phyloP scores from a whole-genome alignment of 2,797 vertebrate genomes.

The Toxotes lorentzi region DNA sequence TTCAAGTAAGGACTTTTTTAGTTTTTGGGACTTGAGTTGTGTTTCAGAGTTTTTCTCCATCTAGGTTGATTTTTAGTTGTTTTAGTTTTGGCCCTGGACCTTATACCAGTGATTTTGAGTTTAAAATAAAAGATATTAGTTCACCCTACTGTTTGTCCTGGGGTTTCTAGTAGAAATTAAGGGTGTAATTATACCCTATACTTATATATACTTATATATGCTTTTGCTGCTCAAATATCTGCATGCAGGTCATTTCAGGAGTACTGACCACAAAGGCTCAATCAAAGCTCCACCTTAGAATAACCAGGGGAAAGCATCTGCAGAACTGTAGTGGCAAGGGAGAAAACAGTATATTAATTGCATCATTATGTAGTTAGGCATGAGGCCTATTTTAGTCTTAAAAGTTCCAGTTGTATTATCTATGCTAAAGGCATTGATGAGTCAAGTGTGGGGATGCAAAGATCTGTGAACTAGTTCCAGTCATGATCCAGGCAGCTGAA shows the following conservation, averaged over 20 bases:
- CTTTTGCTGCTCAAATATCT: background rate
- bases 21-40: no score
- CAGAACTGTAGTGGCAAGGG: background rate
- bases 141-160: no score
- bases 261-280: background rate
- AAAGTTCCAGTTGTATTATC: conserved; percentile 9
- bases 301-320: conserved; percentile 19
- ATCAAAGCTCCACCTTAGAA: background rate
- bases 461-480: conserved; percentile 19
- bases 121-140: no score
- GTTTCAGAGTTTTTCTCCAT: no score
- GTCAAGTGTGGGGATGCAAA: background rate
- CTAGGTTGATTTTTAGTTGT: no score
- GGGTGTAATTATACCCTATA: no score
- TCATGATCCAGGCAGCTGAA: conserved; percentile 29
- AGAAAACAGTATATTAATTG: background rate
- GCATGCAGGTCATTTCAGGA: background rate
- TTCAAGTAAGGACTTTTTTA: no score
- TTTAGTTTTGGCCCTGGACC: no score
- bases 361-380: background rate
- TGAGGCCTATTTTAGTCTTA: background rate
- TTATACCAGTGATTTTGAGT: no score
- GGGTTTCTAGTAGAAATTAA: no score
- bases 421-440: background rate
- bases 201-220: no score